Evolutionary conservation across 2,797 vertebrate species (phyloP).

Genomic region (Fistularia tabacaria): DNA sequence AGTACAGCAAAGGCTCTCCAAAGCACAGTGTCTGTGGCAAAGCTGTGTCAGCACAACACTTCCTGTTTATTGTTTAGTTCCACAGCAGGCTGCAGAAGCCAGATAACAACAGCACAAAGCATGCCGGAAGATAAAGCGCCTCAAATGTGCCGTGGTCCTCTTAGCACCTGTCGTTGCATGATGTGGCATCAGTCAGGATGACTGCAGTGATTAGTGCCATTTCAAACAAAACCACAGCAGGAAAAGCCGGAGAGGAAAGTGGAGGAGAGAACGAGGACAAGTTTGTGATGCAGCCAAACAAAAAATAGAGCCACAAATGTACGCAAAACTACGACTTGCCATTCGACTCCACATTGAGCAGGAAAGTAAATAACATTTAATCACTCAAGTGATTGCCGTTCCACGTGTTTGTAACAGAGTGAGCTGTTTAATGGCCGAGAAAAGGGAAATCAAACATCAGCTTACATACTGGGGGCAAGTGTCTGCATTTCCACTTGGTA

Average conservation of each 20-base stretch:
- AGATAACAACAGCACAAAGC: constrained; percentile 38
- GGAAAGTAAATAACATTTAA: too few species aligned
- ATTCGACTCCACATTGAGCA: too few species aligned
- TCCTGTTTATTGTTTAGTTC: constrained; percentile 13
- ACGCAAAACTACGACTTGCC: constrained; percentile 5
- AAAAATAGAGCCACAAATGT: neutral
- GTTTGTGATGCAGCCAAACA: constrained; percentile 7
- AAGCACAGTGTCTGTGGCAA: neutral
- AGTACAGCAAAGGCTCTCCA: constrained; percentile 9
- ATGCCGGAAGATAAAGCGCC: constrained; percentile 51
- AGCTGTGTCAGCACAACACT: constrained; percentile 10
- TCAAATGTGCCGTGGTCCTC: constrained; percentile 43
- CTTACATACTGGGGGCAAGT: neutral
- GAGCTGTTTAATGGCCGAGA: too few species aligned
- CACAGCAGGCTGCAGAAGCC: constrained; percentile 5
- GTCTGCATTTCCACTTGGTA: constrained; percentile 2
- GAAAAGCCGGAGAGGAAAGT: constrained; percentile 1
- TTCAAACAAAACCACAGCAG: constrained; percentile 17
- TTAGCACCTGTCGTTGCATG: constrained; percentile 34
- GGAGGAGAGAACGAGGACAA: constrained; percentile 2
- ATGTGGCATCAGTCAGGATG: constrained; percentile 56
- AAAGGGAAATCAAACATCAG: too few species aligned
- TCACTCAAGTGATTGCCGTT: too few species aligned
- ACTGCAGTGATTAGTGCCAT: constrained; percentile 22
- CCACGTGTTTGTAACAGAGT: too few species aligned